Evolutionary conservation across 2,797 vertebrate species (phyloP).

Genomic region (Cheirogaleus major): DNA sequence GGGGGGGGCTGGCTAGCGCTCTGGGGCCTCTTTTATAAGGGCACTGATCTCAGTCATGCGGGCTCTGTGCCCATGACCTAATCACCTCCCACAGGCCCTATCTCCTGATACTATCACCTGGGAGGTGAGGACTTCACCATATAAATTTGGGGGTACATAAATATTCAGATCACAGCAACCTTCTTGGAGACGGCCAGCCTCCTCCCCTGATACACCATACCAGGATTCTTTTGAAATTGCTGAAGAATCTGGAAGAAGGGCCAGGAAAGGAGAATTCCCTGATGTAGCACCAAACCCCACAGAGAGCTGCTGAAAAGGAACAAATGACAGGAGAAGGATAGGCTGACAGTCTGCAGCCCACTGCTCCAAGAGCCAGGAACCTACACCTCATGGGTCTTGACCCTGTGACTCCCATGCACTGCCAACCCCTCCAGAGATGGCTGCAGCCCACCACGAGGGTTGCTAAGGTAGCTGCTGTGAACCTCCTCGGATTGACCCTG

Average conservation of each 20-base stretch:
- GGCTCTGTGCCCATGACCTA: too few relatives aligned
- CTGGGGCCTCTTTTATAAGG: not conserved
- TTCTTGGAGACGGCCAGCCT: not conserved
- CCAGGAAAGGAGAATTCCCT: not conserved
- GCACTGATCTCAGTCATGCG: not conserved
- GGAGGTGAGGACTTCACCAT: not conserved
- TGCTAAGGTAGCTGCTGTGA: not conserved
- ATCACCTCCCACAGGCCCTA: too few relatives aligned
- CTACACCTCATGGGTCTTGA: rapidly evolving
- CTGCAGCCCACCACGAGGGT: too few relatives aligned
- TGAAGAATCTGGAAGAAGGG: not conserved
- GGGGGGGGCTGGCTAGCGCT: not conserved
- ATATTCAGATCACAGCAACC: not conserved
- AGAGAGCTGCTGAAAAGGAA: not conserved
- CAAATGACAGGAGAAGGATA: rapidly evolving
- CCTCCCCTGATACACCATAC: too few relatives aligned
- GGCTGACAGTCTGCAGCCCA: not conserved
- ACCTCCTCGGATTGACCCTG: not conserved
- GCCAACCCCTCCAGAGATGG: not conserved
- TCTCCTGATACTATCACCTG: not conserved
- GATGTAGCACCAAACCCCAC: not conserved
- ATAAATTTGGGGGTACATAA: not conserved
- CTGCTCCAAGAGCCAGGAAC: not conserved
- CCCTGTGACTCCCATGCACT: too few relatives aligned
- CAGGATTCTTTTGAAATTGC: not conserved